A percentile compares a stretch with the other conserved stretches of the same genome.
These are phyloP conservation scores for Polymixis lichenea DNA, from an alignment of 2,888 invertebrate species.

Conservation along the genomic window DNA sequence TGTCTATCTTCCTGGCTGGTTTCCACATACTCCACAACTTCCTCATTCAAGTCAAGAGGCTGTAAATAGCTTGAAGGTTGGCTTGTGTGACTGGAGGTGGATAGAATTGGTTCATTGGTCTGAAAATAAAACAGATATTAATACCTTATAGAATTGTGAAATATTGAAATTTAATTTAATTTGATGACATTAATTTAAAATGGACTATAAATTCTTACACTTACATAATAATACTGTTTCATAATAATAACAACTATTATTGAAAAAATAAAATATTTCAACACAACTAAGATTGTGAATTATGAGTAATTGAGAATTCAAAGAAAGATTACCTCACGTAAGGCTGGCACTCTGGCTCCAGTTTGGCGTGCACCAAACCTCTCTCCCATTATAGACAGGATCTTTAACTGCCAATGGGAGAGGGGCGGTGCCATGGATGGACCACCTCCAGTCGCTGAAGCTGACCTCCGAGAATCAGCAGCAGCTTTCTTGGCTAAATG, in stretches of 20 bases:
- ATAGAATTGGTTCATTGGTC: not conserved
- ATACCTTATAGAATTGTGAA: not conserved
- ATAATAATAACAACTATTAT: no score
- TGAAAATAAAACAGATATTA: not conserved
- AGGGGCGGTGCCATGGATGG: no score
- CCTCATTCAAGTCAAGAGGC: not conserved
- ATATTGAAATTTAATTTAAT: not conserved
- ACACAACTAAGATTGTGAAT: no score
- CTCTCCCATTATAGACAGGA: no score
- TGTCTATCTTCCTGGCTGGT: not conserved
- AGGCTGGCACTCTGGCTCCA: not conserved
- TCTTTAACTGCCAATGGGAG: no score
- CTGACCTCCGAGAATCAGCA: not conserved
- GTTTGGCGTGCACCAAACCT: conserved; percentile 1
- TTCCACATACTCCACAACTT: not conserved
- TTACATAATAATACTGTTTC: no score
- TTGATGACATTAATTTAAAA: not conserved
- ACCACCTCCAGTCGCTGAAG: no score
- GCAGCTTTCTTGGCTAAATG: not conserved
- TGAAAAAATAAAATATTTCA: no score
- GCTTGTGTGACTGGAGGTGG: not conserved
- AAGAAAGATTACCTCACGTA: no score
- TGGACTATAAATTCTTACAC: no score
- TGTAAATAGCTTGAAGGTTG: not conserved
- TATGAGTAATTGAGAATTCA: no score